These are phyloP conservation scores for Oligia strigilis DNA, from an alignment of 2,888 invertebrate species.

Conservation along the genomic window DNA sequence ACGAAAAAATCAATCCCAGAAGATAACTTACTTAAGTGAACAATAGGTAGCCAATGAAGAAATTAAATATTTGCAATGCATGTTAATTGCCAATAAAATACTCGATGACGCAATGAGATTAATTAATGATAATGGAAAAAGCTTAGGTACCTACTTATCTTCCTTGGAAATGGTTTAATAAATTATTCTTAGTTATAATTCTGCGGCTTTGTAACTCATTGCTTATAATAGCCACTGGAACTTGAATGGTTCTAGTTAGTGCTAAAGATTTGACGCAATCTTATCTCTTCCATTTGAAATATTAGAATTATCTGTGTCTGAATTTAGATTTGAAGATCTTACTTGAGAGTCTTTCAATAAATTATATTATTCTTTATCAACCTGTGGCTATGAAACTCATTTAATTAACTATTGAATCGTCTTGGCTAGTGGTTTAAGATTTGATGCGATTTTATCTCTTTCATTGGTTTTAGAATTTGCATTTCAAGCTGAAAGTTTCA, in stretches of 20 bases:
- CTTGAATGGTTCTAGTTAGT: not conserved
- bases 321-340: conserved; percentile 25
- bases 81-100: not conserved
- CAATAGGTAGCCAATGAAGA: not conserved
- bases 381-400: not conserved
- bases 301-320: conserved; percentile 6
- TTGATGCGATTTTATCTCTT: not conserved
- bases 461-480: not conserved
- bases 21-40: not conserved
- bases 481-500: not conserved
- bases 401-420: not conserved
- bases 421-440: not conserved
- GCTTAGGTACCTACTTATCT: not conserved
- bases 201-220: conserved; percentile 5
- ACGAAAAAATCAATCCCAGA: not conserved
- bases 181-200: conserved; percentile 7
- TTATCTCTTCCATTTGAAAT: conserved; percentile 37
- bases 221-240: not conserved
- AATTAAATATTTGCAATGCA: not conserved
- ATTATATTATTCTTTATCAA: conserved; percentile 28
- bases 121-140: conserved; percentile 23
- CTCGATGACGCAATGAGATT: not conserved
- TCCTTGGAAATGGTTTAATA: not conserved
- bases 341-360: conserved; percentile 14
- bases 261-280: conserved; percentile 7